These are phyloP conservation scores for Drosophila siamana DNA, from an alignment of 2,888 invertebrate genomes.

Conservation along the genomic window DNA sequence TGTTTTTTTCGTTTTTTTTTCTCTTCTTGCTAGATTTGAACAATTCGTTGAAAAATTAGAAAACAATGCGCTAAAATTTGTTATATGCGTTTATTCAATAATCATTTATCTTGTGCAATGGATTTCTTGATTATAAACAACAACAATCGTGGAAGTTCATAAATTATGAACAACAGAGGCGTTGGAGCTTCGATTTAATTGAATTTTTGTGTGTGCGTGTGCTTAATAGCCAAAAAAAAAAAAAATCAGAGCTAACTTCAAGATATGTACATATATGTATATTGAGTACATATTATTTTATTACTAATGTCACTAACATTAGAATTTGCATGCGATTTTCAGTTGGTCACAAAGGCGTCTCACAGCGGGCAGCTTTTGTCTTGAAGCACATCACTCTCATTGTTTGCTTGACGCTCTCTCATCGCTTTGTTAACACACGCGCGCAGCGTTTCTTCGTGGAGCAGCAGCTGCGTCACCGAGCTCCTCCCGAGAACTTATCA, in stretches of 20 bases:
- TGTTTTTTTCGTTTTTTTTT: too few relatives aligned
- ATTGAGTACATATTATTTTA: not conserved
- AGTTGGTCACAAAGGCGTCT: not conserved
- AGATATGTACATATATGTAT: not conserved
- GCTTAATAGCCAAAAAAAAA: not conserved
- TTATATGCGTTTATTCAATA: slow-evolving; percentile 57
- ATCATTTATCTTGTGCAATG: slow-evolving; percentile 73
- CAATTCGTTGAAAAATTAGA: slow-evolving; percentile 62
- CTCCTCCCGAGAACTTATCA: slow-evolving; percentile 48
- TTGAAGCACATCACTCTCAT: slow-evolving; percentile 20
- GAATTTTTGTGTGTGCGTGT: slow-evolving; percentile 2
- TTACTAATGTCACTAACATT: slow-evolving; percentile 10
- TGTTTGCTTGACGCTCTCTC: slow-evolving; percentile 23
- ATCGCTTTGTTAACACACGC: slow-evolving; percentile 33
- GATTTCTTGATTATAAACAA: slow-evolving; percentile 70
- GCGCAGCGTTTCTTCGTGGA: slow-evolving; percentile 8
- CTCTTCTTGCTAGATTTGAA: slow-evolving; percentile 37
- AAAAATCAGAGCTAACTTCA: not conserved
- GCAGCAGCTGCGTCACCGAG: slow-evolving; percentile 52
- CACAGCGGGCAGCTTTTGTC: slow-evolving; percentile 57
- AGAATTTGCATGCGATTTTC: not conserved
- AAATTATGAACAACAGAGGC: slow-evolving; percentile 61
- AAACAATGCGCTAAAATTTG: slow-evolving; percentile 76
- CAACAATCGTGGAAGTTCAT: slow-evolving; percentile 42
- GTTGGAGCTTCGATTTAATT: slow-evolving; percentile 40